Conservation (phyloP, 2,888 invertebrate species). For the Chymomyza caudatula region DNA sequence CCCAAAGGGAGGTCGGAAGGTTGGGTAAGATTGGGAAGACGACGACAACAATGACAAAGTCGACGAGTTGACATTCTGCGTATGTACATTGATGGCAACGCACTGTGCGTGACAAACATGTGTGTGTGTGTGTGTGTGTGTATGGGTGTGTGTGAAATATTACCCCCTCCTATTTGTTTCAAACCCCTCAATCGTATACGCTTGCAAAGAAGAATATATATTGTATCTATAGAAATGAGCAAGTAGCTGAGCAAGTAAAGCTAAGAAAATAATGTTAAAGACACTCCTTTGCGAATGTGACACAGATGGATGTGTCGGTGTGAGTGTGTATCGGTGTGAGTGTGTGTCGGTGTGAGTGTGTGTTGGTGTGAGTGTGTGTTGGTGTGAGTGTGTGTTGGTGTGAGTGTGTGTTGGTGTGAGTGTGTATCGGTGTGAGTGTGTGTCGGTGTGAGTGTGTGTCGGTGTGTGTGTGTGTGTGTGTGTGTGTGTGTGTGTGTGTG, state of each 20-base stretch:
- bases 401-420: not conserved
- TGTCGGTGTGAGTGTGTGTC: not conserved
- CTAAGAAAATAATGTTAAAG: not conserved
- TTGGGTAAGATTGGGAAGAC: not conserved
- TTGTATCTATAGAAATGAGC: conserved; percentile 3
- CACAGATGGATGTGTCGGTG: not conserved
- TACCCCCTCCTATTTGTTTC: not conserved
- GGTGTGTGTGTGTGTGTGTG: too few species aligned
- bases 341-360: not conserved
- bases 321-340: not conserved
- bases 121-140: not conserved
- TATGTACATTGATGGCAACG: not conserved
- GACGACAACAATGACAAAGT: not conserved
- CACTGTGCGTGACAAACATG: conserved; percentile 7
- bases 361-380: not conserved
- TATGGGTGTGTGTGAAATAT: not conserved
- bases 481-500: too few species aligned
- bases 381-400: not conserved
- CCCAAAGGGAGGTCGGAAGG: not conserved
- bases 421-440: not conserved
- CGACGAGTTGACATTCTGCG: not conserved
- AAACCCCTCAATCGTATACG: not conserved
- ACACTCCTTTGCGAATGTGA: not conserved
- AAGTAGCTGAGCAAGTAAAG: not conserved
- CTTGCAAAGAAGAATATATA: not conserved